phyloP scores from a whole-genome alignment of 2,797 vertebrate species.

The Parotocinclus haroldoi region DNA sequence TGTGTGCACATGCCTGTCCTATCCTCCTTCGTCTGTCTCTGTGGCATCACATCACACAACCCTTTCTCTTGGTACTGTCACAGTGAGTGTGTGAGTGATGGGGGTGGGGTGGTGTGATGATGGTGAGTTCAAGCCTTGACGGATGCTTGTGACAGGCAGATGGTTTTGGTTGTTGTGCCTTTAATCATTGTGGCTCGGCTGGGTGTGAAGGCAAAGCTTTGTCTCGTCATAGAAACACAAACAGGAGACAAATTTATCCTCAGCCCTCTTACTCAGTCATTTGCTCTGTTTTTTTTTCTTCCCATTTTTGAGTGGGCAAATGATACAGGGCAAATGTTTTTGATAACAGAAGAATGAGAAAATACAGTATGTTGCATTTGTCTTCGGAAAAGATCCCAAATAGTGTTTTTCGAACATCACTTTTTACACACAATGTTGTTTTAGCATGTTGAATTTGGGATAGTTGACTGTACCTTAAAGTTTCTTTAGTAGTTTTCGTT shows the following conservation, averaged over 20 bases:
- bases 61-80: conserved; percentile 30
- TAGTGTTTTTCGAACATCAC: too few relatives aligned
- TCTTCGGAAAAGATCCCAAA: conserved; percentile 14
- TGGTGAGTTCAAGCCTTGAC: conserved; percentile 74
- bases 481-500: too few relatives aligned
- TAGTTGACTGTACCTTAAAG: too few relatives aligned
- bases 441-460: too few relatives aligned
- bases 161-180: conserved; percentile 82
- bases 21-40: background rate
- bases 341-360: background rate
- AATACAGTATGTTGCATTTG: background rate
- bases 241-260: conserved; percentile 78
- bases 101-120: conserved; percentile 60
- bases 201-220: conserved; percentile 71
- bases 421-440: background rate
- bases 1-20: background rate
- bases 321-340: background rate
- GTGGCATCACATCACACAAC: background rate
- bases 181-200: conserved; percentile 82
- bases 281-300: conserved; percentile 4
- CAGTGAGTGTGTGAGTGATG: conserved; percentile 72
- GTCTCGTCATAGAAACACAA: conserved; percentile 77
- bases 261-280: conserved; percentile 9
- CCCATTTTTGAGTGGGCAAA: conserved; percentile 9
- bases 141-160: conserved; percentile 85